These are phyloP conservation scores for human DNA, from an alignment of 2,113 vertebrate genomes.

Conservation along the genomic window DNA sequence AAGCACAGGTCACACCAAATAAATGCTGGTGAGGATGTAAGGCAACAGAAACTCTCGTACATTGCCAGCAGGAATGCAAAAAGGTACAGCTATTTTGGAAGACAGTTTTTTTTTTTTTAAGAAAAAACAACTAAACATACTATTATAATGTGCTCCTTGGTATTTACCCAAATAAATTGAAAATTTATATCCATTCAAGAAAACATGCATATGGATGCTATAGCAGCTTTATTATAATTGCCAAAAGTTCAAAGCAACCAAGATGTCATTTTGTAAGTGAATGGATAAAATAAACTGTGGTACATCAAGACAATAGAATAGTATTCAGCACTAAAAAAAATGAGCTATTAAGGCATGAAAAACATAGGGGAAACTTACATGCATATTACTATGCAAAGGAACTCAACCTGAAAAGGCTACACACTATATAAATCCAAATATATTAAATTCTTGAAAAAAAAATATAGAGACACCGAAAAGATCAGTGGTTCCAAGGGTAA, in stretches of 20 bases:
- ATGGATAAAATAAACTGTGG: background rate
- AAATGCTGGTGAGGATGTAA: background rate
- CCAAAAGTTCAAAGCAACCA: background rate
- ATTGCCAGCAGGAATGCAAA: background rate
- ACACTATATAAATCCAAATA: background rate
- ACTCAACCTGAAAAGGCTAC: background rate
- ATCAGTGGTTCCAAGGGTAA: background rate
- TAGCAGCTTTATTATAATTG: background rate
- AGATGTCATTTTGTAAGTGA: background rate
- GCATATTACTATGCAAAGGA: background rate
- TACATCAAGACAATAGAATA: background rate
- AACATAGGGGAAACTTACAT: too few relatives aligned
- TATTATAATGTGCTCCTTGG: background rate
- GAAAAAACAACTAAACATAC: background rate
- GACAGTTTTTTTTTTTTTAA: background rate
- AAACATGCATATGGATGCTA: background rate
- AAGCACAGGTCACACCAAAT: background rate
- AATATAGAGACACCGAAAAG: background rate
- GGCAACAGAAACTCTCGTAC: background rate
- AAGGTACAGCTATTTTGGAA: background rate
- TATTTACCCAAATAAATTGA: background rate
- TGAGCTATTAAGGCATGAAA: background rate
- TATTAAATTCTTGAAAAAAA: background rate
- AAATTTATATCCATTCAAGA: background rate
- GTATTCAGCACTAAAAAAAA: background rate